Percentiles rank a stretch among this genome's conserved stretches.
Evolutionary conservation across 2,113 vertebrate species (phyloP).

Genomic region (Poecilia latipinna): DNA sequence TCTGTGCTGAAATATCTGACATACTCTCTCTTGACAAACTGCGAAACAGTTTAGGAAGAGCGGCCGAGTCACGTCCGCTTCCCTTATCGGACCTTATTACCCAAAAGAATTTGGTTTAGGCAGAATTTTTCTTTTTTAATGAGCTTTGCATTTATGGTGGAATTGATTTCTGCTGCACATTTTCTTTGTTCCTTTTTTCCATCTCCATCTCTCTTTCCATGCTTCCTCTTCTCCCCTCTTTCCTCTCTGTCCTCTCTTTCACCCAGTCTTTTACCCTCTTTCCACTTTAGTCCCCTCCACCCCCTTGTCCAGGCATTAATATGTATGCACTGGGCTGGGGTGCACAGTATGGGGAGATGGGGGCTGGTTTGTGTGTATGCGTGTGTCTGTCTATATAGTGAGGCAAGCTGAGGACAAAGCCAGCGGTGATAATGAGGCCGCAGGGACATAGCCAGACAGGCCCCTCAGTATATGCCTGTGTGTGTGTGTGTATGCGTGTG

Average conservation of each 20-base stretch:
- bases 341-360: constrained; percentile 75
- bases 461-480: constrained; percentile 56
- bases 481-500: constrained; percentile 33
- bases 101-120: constrained; percentile 80
- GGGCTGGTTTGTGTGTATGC: constrained; percentile 59
- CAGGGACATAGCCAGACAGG: constrained; percentile 79
- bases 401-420: constrained; percentile 79
- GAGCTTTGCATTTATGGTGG: constrained; percentile 78
- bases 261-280: constrained; percentile 60
- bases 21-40: constrained; percentile 59
- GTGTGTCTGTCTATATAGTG: constrained; percentile 56
- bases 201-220: constrained; percentile 45
- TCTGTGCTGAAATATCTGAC: constrained; percentile 53
- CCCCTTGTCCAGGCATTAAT: constrained; percentile 78
- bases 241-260: constrained; percentile 52
- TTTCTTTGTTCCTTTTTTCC: constrained; percentile 44
- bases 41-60: constrained; percentile 58
- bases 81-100: constrained; percentile 79
- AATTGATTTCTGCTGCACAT: constrained; percentile 79
- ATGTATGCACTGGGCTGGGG: constrained; percentile 78
- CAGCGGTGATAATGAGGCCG: constrained; percentile 80
- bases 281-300: constrained; percentile 55
- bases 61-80: constrained; percentile 63
- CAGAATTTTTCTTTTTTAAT: constrained; percentile 79
- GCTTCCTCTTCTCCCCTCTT: constrained; percentile 39